These are phyloP conservation scores for Erpetoichthys calabaricus DNA, from an alignment of 2,797 vertebrate genomes.

Conservation along the genomic window DNA sequence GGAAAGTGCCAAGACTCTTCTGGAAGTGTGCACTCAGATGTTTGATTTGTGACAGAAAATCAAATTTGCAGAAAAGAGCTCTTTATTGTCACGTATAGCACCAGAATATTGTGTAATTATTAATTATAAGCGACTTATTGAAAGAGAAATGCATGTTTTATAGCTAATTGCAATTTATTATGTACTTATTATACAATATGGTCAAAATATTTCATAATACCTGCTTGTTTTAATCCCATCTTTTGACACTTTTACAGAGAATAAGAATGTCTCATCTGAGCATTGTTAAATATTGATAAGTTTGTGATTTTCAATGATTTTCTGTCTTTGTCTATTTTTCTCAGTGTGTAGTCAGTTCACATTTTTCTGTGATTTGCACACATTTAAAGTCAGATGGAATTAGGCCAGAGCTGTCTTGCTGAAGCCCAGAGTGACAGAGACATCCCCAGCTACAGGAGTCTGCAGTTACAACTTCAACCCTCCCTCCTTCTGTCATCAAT, in stretches of 20 bases:
- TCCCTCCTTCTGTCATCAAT: conserved; percentile 72
- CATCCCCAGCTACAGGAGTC: conserved; percentile 64
- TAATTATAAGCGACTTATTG: no score
- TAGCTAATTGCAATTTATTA: no score
- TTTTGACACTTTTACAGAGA: conserved; percentile 37
- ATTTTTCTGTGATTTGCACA: conserved; percentile 64
- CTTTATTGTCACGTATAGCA: no score
- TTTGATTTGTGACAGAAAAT: no score
- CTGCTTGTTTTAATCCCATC: conserved; percentile 17
- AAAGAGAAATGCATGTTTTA: no score
- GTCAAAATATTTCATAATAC: no score
- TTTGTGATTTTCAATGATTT: conserved; percentile 60
- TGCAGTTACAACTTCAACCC: conserved; percentile 50
- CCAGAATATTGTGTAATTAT: no score
- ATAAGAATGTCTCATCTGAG: conserved; percentile 38
- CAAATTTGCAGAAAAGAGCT: no score
- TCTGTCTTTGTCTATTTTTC: conserved; percentile 46
- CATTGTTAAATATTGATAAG: conserved; percentile 73
- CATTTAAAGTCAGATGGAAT: conserved; percentile 86
- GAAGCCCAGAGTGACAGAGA: conserved; percentile 58
- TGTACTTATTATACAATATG: no score
- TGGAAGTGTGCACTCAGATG: no score
- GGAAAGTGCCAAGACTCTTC: no score
- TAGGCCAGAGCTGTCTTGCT: conserved; percentile 65
- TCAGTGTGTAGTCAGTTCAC: conserved; percentile 47